Conservation (phyloP, 1,140 invertebrate species). For the Drosophila sp. region DNA sequence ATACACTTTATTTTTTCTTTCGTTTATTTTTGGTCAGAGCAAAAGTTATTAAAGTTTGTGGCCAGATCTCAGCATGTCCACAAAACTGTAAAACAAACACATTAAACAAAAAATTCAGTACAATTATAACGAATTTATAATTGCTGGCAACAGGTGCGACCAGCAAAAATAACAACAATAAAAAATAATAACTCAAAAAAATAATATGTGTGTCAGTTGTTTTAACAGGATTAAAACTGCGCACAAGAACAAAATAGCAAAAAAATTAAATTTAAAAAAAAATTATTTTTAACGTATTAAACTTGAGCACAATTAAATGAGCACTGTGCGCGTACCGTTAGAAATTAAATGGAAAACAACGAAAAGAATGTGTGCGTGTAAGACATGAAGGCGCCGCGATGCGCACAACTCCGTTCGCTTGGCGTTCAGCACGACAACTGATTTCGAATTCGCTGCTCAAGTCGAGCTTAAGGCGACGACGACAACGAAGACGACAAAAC, state of each 20-base stretch:
- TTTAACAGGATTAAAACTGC: conserved; percentile 1
- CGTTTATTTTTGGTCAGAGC: conserved; percentile 26
- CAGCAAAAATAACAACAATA: background rate
- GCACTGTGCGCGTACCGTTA: conserved; percentile 47
- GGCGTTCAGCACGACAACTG: conserved; percentile 58
- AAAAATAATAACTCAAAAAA: conserved; percentile 1
- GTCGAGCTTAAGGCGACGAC: conserved; percentile 43
- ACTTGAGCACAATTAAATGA: conserved; percentile 29
- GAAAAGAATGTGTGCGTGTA: background rate
- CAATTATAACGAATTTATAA: conserved; percentile 1
- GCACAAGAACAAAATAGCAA: conserved; percentile 18
- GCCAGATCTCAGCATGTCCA: background rate
- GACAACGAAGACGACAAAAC: conserved; percentile 3
- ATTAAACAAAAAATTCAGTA: background rate
- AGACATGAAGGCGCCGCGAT: conserved; percentile 34
- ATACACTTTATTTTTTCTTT: conserved; percentile 40
- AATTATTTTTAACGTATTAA: conserved; percentile 1
- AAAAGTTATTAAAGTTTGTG: conserved; percentile 34
- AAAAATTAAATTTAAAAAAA: conserved; percentile 14
- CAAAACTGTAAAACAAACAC: conserved; percentile 8
- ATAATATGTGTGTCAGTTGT: conserved; percentile 3
- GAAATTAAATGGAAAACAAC: conserved; percentile 13
- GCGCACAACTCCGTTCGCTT: conserved; percentile 63
- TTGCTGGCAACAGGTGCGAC: background rate
- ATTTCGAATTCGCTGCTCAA: conserved; percentile 38